phyloP scores from a whole-genome alignment of 2,797 vertebrate species.

The Amblyopsis hoosieri region DNA sequence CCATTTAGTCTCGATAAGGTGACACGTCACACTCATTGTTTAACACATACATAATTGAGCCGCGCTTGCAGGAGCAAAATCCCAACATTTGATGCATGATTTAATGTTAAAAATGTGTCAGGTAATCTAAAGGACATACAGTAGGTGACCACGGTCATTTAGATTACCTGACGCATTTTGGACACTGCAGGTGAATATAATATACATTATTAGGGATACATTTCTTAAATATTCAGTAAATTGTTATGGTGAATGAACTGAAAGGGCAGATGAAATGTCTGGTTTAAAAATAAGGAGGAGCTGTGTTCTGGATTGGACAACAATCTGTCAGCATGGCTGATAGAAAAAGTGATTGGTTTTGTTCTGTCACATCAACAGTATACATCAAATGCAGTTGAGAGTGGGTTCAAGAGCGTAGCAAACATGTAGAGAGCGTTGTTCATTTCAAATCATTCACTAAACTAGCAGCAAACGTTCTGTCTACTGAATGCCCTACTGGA shows the following conservation, averaged over 20 bases:
- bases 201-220: too few relatives aligned
- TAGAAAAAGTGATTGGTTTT: conserved; percentile 8
- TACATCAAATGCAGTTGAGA: too few relatives aligned
- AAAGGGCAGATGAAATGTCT: too few relatives aligned
- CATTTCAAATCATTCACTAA: neutral
- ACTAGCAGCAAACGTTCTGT: neutral
- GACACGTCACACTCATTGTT: conserved; percentile 60
- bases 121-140: too few relatives aligned
- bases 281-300: too few relatives aligned
- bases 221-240: too few relatives aligned
- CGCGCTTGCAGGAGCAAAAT: conserved; percentile 2
- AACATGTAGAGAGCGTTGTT: too few relatives aligned
- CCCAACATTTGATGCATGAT: conserved; percentile 15
- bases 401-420: too few relatives aligned
- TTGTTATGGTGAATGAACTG: too few relatives aligned
- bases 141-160: neutral
- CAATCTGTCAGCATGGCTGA: neutral
- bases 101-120: too few relatives aligned
- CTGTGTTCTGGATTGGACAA: too few relatives aligned
- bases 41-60: conserved; percentile 33
- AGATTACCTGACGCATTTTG: neutral
- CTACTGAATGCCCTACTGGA: neutral
- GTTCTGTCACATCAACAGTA: neutral
- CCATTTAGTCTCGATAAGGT: conserved; percentile 58
- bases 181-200: too few relatives aligned